phyloP scores from a whole-genome alignment of 1,140 invertebrate species.

The Pseudomyrmex concolor region DNA sequence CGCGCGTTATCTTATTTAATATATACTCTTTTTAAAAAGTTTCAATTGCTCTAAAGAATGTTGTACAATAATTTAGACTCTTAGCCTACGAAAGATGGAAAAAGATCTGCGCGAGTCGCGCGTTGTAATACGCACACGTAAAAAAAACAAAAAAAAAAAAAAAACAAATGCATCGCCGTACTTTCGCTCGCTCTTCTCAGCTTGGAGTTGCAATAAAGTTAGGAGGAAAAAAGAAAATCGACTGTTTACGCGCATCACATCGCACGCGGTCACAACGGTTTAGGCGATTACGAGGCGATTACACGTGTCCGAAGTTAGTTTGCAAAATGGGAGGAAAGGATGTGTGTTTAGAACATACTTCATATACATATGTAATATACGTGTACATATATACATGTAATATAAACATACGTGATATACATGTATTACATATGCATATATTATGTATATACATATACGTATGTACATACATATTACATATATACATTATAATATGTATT shows the following conservation, averaged over 20 bases:
- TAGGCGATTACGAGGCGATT: slow-evolving; percentile 69
- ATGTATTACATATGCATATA: too few relatives aligned
- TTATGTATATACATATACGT: too few relatives aligned
- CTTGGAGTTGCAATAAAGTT: too few relatives aligned
- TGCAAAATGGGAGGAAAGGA: slow-evolving; percentile 49
- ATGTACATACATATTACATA: too few relatives aligned
- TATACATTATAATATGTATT: slow-evolving; percentile 25
- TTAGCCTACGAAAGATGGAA: slow-evolving; percentile 47
- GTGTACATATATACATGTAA: too few relatives aligned
- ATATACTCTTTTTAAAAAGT: slow-evolving; percentile 55
- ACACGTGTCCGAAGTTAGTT: slow-evolving; percentile 72
- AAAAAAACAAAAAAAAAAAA: too few relatives aligned
- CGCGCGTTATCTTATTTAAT: slow-evolving; percentile 17
- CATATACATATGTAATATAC: too few relatives aligned
- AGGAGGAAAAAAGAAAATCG: slow-evolving; percentile 53
- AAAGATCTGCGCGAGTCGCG: slow-evolving; percentile 64
- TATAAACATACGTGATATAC: too few relatives aligned
- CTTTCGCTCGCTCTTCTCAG: too few relatives aligned
- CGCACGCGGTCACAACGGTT: slow-evolving; percentile 61
- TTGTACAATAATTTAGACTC: slow-evolving; percentile 60
- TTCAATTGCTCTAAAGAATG: slow-evolving; percentile 54
- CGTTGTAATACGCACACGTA: not conserved
- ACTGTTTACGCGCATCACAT: slow-evolving; percentile 46
- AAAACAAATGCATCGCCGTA: too few relatives aligned
- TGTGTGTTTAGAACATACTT: slow-evolving; percentile 35